Percentiles rank a stretch among this genome's conserved stretches.
Conservation (phyloP, 2,888 invertebrate species). For the Labia minor region DNA sequence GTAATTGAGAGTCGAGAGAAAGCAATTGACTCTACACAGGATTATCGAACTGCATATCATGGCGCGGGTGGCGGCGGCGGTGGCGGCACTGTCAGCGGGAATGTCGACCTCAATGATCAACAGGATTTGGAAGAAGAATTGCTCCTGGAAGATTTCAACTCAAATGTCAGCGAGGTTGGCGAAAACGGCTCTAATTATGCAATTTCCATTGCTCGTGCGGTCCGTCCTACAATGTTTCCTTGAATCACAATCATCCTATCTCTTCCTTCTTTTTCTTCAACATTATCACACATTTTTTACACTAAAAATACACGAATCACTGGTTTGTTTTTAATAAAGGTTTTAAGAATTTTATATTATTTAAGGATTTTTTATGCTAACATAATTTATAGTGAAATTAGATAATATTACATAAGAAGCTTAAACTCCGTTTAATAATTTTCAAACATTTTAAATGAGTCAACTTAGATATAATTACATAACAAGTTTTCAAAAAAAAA, state of each 20-base stretch:
- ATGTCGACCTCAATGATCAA: not conserved
- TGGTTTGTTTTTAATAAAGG: no score
- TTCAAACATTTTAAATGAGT: no score
- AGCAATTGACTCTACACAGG: slow-evolving; percentile 4
- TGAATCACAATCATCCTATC: not conserved
- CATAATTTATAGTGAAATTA: no score
- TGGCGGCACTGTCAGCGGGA: not conserved
- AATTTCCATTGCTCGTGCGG: not conserved
- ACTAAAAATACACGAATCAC: no score
- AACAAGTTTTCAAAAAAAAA: no score
- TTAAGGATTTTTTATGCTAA: no score
- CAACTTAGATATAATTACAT: no score
- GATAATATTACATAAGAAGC: no score
- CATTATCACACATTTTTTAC: not conserved
- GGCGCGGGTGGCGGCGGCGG: not conserved
- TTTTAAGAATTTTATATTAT: no score
- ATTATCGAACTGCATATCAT: not conserved
- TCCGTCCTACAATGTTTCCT: slow-evolving; percentile 14
- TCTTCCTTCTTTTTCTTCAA: not conserved
- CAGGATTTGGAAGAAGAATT: not conserved
- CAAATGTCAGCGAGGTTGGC: not conserved
- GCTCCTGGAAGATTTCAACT: slow-evolving; percentile 2
- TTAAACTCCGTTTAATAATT: no score
- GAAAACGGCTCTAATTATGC: not conserved
- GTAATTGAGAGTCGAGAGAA: not conserved